Base-by-base conservation (phyloP, 2,888 invertebrate species). In the Tenthredo distinguenda region DNA sequence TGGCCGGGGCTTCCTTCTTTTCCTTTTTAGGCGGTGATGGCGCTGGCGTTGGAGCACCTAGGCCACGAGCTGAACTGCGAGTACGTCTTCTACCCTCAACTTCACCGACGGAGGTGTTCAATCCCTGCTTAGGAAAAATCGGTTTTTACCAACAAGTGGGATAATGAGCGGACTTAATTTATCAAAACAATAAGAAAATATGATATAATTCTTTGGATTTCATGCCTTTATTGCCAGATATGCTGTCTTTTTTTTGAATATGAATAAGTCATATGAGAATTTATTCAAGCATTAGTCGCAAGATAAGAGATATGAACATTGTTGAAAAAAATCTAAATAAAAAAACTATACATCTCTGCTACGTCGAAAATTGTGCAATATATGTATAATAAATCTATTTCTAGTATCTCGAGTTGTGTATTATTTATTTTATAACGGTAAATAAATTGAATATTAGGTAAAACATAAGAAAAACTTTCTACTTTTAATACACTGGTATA, bases 71-170 rank as follows among this genome's bases (percentile, higher is more conserved):
- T 55, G 95, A 94, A 84, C 95, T 95, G 55, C 95, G 93, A 10
- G 95, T 95, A 82, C 95, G 94, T 87, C 95, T 94, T 87, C 95
- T 93, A 5, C 95, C 95, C 88, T 95, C 95, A 12, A 94, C 93
- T 88, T 95, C 95, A 21, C 91, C 93, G 15, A 89, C 91, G 3
- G 94, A 86, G 85, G 91, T 94, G 86, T 94, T 94, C 87, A 95
- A 90, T 87, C 94, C 94, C 95, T 95, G 88, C 47, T 47, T 47
- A 47, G 18, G 31, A 26, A 71, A 9, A 71, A 71, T 34, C 2
- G 4, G 26, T 55, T 31, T 34, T 77, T 77, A 43, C 26, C 10
- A 62, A 62, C 26, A n/a, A 62, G 21, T 3, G 7, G 7, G 12
- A 12, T 47, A 26, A n/a, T 21, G n/a, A 71, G 1, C 4, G 12